A percentile compares a stretch with the other conserved stretches of the same genome.
phyloP scores from a whole-genome alignment of 2,888 invertebrate genomes.

The Acrobasis repandana region DNA sequence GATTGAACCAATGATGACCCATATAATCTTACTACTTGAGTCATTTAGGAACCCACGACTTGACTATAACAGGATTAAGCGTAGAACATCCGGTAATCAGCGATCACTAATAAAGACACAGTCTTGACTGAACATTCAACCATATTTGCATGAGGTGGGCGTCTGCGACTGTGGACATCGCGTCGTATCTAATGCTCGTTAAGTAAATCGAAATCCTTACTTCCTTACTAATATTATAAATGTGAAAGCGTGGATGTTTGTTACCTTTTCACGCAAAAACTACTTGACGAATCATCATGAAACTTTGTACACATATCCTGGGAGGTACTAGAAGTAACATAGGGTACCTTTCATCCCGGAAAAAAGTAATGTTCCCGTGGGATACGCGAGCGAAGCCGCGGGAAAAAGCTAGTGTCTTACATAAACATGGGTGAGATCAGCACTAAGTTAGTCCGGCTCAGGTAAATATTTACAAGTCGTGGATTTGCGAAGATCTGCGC shows the following conservation, averaged over 20 bases:
- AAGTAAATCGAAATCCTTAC: conserved; percentile 54
- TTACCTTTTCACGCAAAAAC: no score
- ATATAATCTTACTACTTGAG: conserved; percentile 22
- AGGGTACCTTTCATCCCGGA: no score
- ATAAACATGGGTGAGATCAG: conserved; percentile 68
- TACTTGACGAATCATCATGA: no score
- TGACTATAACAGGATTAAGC: conserved; percentile 12
- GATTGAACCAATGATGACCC: conserved; percentile 21
- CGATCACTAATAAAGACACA: conserved; percentile 44
- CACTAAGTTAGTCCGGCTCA: conserved; percentile 47
- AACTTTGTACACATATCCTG: no score
- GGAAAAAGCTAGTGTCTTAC: no score
- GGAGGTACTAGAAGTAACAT: no score
- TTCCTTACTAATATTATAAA: no score
- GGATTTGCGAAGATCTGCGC: conserved; percentile 34
- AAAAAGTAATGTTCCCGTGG: no score
- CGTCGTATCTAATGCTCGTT: conserved; percentile 39
- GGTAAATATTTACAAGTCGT: conserved; percentile 53
- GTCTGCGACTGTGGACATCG: conserved; percentile 46
- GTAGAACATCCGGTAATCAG: conserved; percentile 44
- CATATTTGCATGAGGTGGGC: conserved; percentile 59
- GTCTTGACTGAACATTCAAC: conserved; percentile 42
- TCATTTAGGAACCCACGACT: conserved; percentile 19
- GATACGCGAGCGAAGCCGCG: no score
- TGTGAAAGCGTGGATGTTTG: no score